Conservation (phyloP, 2,113 vertebrate genomes). For the Canis aureus region DNA sequence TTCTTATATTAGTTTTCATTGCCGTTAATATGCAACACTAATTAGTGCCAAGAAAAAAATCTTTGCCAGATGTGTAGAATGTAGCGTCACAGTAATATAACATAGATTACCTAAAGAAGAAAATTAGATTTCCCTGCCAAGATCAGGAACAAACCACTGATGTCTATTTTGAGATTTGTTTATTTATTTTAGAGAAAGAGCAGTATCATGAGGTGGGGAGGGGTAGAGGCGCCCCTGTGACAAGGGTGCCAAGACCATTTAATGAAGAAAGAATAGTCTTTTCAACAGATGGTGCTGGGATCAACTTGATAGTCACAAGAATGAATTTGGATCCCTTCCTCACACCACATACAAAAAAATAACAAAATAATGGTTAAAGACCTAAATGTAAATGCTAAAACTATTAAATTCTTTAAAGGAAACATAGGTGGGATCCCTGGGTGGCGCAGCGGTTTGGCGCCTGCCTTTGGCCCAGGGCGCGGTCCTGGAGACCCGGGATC, state of each 20-base stretch:
- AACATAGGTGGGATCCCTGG: no score
- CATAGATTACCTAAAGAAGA: constrained; percentile 32
- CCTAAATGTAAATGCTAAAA: not conserved
- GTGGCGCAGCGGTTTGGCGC: no score
- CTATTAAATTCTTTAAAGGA: not conserved
- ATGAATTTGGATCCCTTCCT: not conserved
- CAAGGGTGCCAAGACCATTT: not conserved
- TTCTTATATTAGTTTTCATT: constrained; percentile 25
- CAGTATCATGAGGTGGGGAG: not conserved
- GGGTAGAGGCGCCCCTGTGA: not conserved
- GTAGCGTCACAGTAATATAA: constrained; percentile 6
- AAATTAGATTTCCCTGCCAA: not conserved
- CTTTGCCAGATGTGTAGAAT: not conserved
- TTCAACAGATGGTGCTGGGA: not conserved
- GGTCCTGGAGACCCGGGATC: no score
- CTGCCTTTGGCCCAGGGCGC: no score
- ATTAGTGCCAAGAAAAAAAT: not conserved
- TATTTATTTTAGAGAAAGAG: not conserved
- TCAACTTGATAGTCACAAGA: not conserved
- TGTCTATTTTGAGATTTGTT: not conserved
- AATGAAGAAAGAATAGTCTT: not conserved
- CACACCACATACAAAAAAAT: not conserved
- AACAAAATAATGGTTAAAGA: not conserved
- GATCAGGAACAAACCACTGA: not conserved
- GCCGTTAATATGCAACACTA: not conserved